Base-by-base conservation (phyloP, 2,113 vertebrate genomes). In the Xenotilapia longispinis region DNA sequence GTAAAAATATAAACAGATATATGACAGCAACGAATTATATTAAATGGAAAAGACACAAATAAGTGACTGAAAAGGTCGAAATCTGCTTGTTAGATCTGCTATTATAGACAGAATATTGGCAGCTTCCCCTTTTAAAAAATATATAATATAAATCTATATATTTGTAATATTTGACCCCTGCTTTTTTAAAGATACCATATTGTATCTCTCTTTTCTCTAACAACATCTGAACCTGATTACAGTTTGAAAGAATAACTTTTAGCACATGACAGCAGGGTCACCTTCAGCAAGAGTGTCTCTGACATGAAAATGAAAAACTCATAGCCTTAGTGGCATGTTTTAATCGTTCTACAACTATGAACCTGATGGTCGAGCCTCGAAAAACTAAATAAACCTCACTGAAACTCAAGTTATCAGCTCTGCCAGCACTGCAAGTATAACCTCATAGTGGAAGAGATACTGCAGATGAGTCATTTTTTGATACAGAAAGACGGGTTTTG, bases 241-340 rank as follows among this genome's bases (percentile, higher is more conserved):
- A 73, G 5, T 73, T 73, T 10, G n/a, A 23, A 73, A 73, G 68
- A 17, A 47, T 75, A 47, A 75, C 68, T 28, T 17, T 75, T 26
- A 40, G 63, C 65, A 42, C n/a, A 73, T 49, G 42, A 19, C 23
- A 75, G 70, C 70, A 19, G 31, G 3, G 33, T n/a, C 33, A 38
- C 60, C 2, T 36, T 65, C 3, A 38, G 33, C 19, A 38, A 13
- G 4, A 17, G 6, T 78, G 70, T 78, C 15, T 49, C 15, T 49
- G 10, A 31, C 9, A 49, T 49, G 9, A 19, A 19, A 49, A 78
- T 31, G 3, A 78, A 78, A 73, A 31, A 1, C 70, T 5, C 42
- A 28, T 31, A 49, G 42, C 9, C 23, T 75, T 8, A 0, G 36
- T 40, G 36, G 2, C 3, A 0, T 13, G 31, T 65, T 65, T n/a